Evolutionary conservation across 1,140 invertebrate genomes (phyloP), one percentile per base, ranked within the genome.

Genomic region (Drosophila guanche): DNA sequence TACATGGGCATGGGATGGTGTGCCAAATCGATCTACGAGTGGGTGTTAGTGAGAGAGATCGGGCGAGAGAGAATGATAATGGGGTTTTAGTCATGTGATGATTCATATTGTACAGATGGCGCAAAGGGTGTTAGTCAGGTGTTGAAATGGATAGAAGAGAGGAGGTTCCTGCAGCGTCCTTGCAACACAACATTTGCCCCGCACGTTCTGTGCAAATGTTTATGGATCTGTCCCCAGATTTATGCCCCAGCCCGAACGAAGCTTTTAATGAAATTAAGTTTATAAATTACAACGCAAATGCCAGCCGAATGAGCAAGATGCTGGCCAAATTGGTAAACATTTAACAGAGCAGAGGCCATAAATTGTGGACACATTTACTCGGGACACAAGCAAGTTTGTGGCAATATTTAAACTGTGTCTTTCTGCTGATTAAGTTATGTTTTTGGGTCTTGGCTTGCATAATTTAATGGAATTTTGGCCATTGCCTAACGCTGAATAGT

Each of bases 1-100:
- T 91, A 91, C 90, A 91, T 91, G 63, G 80, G 80, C 90, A 91
- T 89, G 56, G 80, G 81, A 84, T 91, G 89, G 59, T 90, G 90
- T 51, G 90, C 90, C 57, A 91, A 78, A 89, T 91, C 90, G 76
- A 91, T 91, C 90, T 91, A 55, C n/a, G 56, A 46, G 2, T 27
- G 12, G 3, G 20, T n/a, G 23, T 27, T 23, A 10, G 20, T 55
- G 23, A 29, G 10, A 43, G 16, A 41, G 14, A 46, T 50, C 54
- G 47, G 20, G 68, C 1, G 50, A 20, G 22, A 37, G 10, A 20
- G 16, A 37, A 14, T 7, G 37, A 6, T 72, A 72, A 73, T 73
- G 69, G 54, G 52, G 50, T 75, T 59, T 75, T 65, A 75, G 61
- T 75, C 62, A 68, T 68, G 72, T 68, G 71, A 76, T 85, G 76